Base-by-base conservation (phyloP, 2,797 vertebrate genomes). In the Etheostoma perlongum region DNA sequence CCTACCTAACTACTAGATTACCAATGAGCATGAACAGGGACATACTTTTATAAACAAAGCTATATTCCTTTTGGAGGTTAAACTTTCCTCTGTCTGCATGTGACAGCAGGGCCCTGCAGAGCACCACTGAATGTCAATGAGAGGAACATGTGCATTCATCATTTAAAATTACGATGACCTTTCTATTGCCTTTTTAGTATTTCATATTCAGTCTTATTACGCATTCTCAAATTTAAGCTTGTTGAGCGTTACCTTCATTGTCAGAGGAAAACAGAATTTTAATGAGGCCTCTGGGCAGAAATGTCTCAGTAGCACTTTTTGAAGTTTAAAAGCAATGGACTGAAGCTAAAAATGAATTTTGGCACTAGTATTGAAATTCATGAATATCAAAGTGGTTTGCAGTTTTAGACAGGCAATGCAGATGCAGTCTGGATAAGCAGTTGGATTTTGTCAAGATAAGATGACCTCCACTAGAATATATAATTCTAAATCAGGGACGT, bases 291-390 rank as follows among this genome's bases (percentile, higher is more conserved):
- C 49, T n/a, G 59, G 85, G 76, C 64, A 71, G 36, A 75, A 85
- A 75, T 58, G 72, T 77, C 82, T 85, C 59, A 57, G 74, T 72
- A 86, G 87, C 79, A 88, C 69, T 85, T 88, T 88, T 72, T 81
- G 68, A 84, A 91, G 81, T 84, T 66, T 81, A 75, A 81, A 81
- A 77, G 80, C 67, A 80, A 72, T 55, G 75, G 64, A 81, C 73
- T 85, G 67, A 78, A 67, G 79, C 67, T 78, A 76, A 84, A 84
- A 85, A 84, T 78, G 27, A 84, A 74, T 57, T 51, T 64, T 84
- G 84, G 72, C 81, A 84, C 67, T 75, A 73, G 79, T 42, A 64
- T 42, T 54, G 57, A 55, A 87, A 85, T 80, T 82, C 54, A 79
- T 89, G 72, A 88, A 82, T 87, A 84, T 82, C 36, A 72, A 83